phyloP scores from a whole-genome alignment of 2,888 invertebrate genomes.

The Aplocera efformata region DNA sequence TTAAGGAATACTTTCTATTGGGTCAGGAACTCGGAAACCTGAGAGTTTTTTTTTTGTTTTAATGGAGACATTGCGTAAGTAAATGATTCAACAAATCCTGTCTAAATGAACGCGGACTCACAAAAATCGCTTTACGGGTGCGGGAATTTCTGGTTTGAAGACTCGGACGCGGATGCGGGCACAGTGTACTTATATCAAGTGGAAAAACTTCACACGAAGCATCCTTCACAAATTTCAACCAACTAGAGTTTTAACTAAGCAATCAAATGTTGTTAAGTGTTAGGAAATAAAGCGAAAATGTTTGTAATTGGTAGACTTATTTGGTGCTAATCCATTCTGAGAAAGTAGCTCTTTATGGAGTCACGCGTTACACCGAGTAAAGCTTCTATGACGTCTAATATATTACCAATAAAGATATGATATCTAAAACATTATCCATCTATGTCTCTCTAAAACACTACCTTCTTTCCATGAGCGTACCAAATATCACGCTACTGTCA shows the following conservation, averaged over 20 bases:
- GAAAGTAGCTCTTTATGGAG: too few relatives aligned
- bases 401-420: too few relatives aligned
- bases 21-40: constrained; percentile 11
- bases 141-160: constrained; percentile 39
- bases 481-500: too few relatives aligned
- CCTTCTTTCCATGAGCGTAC: too few relatives aligned
- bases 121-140: constrained; percentile 70
- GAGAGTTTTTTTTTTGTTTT: constrained; percentile 24
- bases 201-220: constrained; percentile 2
- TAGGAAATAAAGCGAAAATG: too few relatives aligned
- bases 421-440: too few relatives aligned
- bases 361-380: too few relatives aligned
- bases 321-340: too few relatives aligned
- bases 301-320: too few relatives aligned
- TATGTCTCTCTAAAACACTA: too few relatives aligned
- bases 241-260: background rate
- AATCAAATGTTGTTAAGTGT: background rate
- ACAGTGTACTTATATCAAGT: constrained; percentile 13
- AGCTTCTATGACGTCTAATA: too few relatives aligned
- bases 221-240: background rate
- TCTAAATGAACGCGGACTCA: constrained; percentile 45
- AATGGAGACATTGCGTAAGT: constrained; percentile 35
- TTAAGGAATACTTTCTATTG: too few relatives aligned
- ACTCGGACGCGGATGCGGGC: constrained; percentile 29
- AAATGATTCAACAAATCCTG: constrained; percentile 65